Conservation (phyloP, 2,113 vertebrate species). For the Pandion haliaetus region DNA sequence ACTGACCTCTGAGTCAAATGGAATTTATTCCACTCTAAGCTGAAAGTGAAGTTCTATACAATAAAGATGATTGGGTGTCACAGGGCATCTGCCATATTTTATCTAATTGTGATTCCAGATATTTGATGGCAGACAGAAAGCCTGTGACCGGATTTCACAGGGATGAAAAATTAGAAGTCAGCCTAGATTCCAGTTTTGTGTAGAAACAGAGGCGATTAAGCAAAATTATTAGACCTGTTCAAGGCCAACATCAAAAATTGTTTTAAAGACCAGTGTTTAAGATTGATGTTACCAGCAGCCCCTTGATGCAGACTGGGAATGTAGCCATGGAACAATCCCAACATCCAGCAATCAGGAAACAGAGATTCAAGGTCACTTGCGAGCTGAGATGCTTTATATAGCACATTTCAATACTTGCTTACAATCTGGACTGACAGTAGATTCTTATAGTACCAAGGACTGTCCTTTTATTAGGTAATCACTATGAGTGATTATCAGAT, state of each 20-base stretch:
- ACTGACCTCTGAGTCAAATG: not conserved
- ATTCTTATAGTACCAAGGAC: conserved; percentile 56
- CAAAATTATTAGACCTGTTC: conserved; percentile 53
- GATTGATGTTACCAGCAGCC: conserved; percentile 6
- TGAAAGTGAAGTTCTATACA: conserved; percentile 3
- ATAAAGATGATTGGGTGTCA: conserved; percentile 40
- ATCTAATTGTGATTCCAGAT: conserved; percentile 9
- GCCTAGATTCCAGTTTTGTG: conserved; percentile 2
- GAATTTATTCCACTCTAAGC: conserved; percentile 30
- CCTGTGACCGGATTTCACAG: not conserved
- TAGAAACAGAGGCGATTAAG: conserved; percentile 53
- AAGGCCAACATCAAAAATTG: conserved; percentile 43
- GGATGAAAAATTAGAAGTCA: conserved; percentile 49
- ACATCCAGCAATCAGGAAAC: conserved; percentile 21
- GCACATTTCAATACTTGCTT: conserved; percentile 46
- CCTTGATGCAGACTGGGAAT: conserved; percentile 59
- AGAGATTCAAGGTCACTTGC: conserved; percentile 60
- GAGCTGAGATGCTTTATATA: conserved; percentile 22
- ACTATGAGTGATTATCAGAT: conserved; percentile 5
- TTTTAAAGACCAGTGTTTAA: conserved; percentile 18
- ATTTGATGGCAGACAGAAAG: conserved; percentile 29
- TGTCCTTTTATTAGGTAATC: conserved; percentile 58
- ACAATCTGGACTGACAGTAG: conserved; percentile 40
- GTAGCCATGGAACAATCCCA: conserved; percentile 61
- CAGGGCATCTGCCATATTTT: conserved; percentile 16